Evolutionary conservation across 2,797 vertebrate genomes (phyloP).

Genomic region (Zalophus californianus): DNA sequence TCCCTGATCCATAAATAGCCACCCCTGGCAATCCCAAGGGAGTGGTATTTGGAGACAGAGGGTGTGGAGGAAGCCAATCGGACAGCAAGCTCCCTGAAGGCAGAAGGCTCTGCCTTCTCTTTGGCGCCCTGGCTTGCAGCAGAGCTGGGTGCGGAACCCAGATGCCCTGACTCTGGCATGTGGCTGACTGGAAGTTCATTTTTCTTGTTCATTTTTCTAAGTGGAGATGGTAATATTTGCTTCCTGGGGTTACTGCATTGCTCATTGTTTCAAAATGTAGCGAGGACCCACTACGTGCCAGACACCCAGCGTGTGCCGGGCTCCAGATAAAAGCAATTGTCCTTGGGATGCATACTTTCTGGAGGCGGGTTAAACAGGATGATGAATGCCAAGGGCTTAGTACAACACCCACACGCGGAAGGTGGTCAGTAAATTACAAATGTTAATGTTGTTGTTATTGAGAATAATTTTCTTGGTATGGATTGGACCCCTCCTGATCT

Average conservation of each 20-base stretch:
- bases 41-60: not conserved
- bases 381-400: not conserved
- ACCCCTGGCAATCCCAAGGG: conserved; percentile 58
- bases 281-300: not conserved
- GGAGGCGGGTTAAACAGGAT: not conserved
- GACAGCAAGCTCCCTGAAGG: not conserved
- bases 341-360: not conserved
- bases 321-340: not conserved
- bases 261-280: not conserved
- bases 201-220: not conserved
- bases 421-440: not conserved
- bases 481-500: not conserved
- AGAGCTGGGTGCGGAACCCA: not conserved
- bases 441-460: not conserved
- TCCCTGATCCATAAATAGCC: conserved; percentile 79
- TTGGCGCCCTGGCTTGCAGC: not conserved
- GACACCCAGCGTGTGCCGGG: not conserved
- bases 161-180: not conserved
- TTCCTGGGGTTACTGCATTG: not conserved
- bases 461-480: not conserved
- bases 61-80: not conserved
- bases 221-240: not conserved
- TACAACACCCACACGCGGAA: not conserved
- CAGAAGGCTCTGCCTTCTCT: not conserved
- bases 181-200: not conserved